Conservation (phyloP, 2,888 invertebrate species). For the Dicycla oo region DNA sequence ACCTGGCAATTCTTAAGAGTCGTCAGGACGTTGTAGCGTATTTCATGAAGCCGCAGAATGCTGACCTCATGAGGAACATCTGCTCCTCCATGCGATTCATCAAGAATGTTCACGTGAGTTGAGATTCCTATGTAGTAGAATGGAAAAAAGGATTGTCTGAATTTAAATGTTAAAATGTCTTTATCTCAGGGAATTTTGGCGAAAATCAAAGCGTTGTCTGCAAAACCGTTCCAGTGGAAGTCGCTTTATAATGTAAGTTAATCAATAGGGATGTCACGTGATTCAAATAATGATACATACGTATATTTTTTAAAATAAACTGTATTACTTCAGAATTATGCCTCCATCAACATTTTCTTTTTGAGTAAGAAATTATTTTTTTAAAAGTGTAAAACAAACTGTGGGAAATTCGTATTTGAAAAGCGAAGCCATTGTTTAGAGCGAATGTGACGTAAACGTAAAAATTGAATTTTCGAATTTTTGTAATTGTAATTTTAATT, state of each 20-base stretch:
- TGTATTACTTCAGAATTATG: no score
- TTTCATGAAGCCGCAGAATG: conserved; percentile 91
- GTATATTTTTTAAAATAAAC: no score
- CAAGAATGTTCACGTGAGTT: conserved; percentile 91
- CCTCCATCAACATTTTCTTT: no score
- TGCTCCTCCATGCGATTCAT: conserved; percentile 91
- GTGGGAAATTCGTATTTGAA: no score
- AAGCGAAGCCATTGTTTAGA: no score
- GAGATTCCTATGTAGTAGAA: neutral
- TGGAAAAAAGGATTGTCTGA: neutral
- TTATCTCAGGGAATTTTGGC: conserved; percentile 90
- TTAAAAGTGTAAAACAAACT: no score
- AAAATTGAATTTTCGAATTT: no score
- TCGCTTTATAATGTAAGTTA: conserved; percentile 92
- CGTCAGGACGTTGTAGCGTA: conserved; percentile 93
- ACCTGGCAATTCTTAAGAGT: conserved; percentile 90
- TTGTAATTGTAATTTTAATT: no score
- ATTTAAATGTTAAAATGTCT: neutral
- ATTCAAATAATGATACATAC: no score
- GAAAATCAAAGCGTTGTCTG: conserved; percentile 92
- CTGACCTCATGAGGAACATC: conserved; percentile 91
- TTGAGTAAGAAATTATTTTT: no score
- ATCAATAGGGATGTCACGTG: no score
- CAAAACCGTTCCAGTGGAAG: conserved; percentile 92
- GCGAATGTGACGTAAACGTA: no score